These are phyloP conservation scores for Scelioninae gen. 1 DNA, from an alignment of 2,888 invertebrate genomes.

Conservation along the genomic window DNA sequence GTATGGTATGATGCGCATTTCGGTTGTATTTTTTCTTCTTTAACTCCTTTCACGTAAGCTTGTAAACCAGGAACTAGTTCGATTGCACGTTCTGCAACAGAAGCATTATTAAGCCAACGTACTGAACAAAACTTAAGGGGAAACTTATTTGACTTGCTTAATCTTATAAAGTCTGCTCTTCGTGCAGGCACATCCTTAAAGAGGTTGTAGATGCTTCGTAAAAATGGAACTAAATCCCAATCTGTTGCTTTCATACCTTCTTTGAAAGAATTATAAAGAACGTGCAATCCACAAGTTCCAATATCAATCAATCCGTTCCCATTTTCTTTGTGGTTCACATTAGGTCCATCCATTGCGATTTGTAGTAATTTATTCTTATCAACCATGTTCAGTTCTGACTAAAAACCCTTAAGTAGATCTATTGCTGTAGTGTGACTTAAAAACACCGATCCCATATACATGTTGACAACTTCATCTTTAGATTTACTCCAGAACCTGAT, in stretches of 20 bases:
- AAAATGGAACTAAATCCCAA: constrained; percentile 34
- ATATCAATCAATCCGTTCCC: constrained; percentile 29
- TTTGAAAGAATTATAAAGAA: constrained; percentile 43
- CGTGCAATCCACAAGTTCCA: constrained; percentile 42
- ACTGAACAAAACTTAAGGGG: constrained; percentile 51
- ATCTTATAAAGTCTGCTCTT: constrained; percentile 56
- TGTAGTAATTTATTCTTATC: constrained; percentile 26
- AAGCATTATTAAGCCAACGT: constrained; percentile 42
- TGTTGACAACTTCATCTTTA: constrained; percentile 62
- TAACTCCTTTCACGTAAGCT: constrained; percentile 11
- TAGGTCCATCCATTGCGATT: constrained; percentile 47
- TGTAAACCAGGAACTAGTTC: constrained; percentile 47
- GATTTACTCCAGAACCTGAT: constrained; percentile 72
- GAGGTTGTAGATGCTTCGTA: constrained; percentile 23
- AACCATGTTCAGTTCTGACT: constrained; percentile 1
- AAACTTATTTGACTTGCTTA: constrained; percentile 28
- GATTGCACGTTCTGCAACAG: constrained; percentile 39
- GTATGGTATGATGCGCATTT: too few relatives aligned
- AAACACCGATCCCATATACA: constrained; percentile 72
- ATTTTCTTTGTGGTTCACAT: constrained; percentile 25
- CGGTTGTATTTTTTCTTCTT: neutral
- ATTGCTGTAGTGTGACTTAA: constrained; percentile 64
- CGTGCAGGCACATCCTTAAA: constrained; percentile 67
- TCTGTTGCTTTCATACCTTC: constrained; percentile 29
- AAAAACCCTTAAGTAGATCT: constrained; percentile 65